Evolutionary conservation across 2,113 vertebrate species (phyloP).

Genomic region (Nansenia antarctica): DNA sequence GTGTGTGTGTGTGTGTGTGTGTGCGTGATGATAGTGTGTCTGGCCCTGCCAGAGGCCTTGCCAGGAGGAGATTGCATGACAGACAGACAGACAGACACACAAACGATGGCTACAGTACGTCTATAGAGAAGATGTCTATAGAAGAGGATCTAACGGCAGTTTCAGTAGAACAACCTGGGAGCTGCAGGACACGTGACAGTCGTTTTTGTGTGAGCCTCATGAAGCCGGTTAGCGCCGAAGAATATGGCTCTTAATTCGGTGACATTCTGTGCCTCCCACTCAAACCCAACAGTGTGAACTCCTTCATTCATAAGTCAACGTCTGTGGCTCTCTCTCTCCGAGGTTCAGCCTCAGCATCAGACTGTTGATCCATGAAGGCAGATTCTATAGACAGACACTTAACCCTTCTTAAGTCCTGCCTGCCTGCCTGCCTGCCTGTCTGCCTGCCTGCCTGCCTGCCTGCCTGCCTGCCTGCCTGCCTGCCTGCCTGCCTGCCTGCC

Average conservation of each 20-base stretch:
- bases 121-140: not conserved
- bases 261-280: not conserved
- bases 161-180: not conserved
- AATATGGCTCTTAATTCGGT: not conserved
- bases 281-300: constrained; percentile 12
- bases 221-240: not conserved
- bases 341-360: not conserved
- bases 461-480: too few relatives aligned
- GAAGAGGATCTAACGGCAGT: not conserved
- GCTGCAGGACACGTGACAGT: not conserved
- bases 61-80: too few relatives aligned
- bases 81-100: not conserved
- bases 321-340: not conserved
- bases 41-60: not conserved
- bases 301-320: not conserved
- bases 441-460: too few relatives aligned
- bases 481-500: too few relatives aligned
- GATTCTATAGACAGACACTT: not conserved
- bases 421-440: too few relatives aligned
- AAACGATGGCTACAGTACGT: not conserved
- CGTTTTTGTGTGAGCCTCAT: not conserved
- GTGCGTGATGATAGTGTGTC: too few relatives aligned
- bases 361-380: not conserved
- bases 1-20: too few relatives aligned
- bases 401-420: too few relatives aligned